A percentile compares a stretch with the other conserved stretches of the same genome.
These are phyloP conservation scores for Sphenodon punctatus DNA, from an alignment of 2,797 vertebrate genomes.

Conservation along the genomic window DNA sequence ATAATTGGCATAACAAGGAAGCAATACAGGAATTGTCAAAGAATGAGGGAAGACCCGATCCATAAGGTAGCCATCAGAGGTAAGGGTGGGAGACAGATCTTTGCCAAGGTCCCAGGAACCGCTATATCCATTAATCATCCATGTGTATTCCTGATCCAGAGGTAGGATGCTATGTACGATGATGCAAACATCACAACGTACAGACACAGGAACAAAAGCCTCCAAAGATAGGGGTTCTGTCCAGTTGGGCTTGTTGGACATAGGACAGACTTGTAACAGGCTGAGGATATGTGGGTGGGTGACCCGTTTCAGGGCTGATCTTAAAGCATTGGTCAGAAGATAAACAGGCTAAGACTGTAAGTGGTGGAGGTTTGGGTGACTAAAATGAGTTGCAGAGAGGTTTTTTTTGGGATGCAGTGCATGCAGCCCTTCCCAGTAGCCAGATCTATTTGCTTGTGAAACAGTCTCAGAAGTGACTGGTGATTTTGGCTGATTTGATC, in stretches of 20 bases:
- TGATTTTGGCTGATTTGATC: too few relatives aligned
- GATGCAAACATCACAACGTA: neutral
- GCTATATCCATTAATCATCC: too few relatives aligned
- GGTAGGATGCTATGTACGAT: too few relatives aligned
- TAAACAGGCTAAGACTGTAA: neutral
- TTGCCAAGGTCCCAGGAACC: too few relatives aligned
- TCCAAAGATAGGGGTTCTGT: neutral
- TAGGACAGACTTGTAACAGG: neutral
- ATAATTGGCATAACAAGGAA: too few relatives aligned
- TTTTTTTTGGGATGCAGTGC: too few relatives aligned
- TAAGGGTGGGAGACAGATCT: too few relatives aligned
- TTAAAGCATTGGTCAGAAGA: neutral
- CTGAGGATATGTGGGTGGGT: neutral
- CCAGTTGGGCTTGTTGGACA: neutral
- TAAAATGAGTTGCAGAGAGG: too few relatives aligned
- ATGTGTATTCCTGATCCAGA: too few relatives aligned
- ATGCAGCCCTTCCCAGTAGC: neutral
- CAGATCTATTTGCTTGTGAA: neutral
- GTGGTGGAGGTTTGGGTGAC: neutral
- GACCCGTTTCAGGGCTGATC: neutral
- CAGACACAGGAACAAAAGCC: neutral
- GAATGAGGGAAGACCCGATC: neutral
- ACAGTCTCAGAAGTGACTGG: neutral
- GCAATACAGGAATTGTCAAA: neutral
- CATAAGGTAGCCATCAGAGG: neutral